A percentile compares a stretch with the other conserved stretches of the same genome.
Evolutionary conservation across 2,888 invertebrate genomes (phyloP).

Genomic region (Horisme vitalbata): DNA sequence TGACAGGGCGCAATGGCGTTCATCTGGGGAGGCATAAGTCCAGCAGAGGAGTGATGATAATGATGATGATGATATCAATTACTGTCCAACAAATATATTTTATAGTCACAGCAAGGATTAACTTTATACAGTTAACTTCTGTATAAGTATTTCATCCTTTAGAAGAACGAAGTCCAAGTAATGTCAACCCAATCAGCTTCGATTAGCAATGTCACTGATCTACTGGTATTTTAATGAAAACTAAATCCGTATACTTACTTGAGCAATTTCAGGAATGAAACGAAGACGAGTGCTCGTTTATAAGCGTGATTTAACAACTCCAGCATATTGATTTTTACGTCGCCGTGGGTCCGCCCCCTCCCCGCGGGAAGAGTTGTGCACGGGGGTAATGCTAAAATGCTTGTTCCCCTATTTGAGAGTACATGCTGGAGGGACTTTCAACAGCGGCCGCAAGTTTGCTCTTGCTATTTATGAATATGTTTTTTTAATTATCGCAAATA

Average conservation of each 20-base stretch:
- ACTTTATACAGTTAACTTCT: too few species aligned
- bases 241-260: slow-evolving; percentile 64
- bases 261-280: slow-evolving; percentile 79
- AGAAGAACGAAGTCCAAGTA: not conserved
- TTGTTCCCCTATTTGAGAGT: slow-evolving; percentile 84
- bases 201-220: slow-evolving; percentile 1
- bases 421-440: slow-evolving; percentile 79
- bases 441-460: slow-evolving; percentile 52
- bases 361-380: slow-evolving; percentile 82
- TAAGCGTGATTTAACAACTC: slow-evolving; percentile 90
- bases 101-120: too few species aligned
- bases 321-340: slow-evolving; percentile 86
- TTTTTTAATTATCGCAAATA: slow-evolving; percentile 64
- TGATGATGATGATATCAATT: too few species aligned
- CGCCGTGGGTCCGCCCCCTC: slow-evolving; percentile 80
- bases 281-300: slow-evolving; percentile 84
- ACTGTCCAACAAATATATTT: too few species aligned
- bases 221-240: slow-evolving; percentile 45
- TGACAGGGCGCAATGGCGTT: too few species aligned
- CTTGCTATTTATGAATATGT: slow-evolving; percentile 48
- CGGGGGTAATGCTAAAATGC: slow-evolving; percentile 84
- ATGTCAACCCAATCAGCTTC: slow-evolving; percentile 12
- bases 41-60: too few species aligned
- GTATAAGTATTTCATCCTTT: not conserved
- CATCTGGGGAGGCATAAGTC: too few species aligned